Evolutionary conservation across 2,113 vertebrate genomes (phyloP).

Genomic region (Myrmophylax atrothorax): DNA sequence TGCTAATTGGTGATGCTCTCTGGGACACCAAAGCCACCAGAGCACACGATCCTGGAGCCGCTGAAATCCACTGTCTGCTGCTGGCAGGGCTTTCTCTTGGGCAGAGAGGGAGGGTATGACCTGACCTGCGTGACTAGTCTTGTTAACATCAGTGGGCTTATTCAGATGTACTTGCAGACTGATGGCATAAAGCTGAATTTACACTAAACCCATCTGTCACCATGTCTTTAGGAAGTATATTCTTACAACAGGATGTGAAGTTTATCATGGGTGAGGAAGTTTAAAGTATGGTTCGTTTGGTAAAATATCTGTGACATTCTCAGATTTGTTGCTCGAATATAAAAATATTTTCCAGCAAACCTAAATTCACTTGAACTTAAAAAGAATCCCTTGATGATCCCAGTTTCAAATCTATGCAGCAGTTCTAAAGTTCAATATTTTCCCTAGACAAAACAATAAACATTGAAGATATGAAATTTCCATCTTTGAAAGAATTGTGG

Average conservation of each 20-base stretch:
- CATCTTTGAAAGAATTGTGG: slow-evolving; percentile 11
- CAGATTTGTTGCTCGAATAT: not conserved
- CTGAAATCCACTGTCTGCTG: not conserved
- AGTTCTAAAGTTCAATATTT: slow-evolving; percentile 13
- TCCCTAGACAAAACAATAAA: slow-evolving; percentile 49
- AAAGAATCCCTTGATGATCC: not conserved
- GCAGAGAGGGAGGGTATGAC: not conserved
- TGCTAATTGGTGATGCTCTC: not conserved
- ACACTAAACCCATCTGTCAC: not conserved
- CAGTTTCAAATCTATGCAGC: not conserved
- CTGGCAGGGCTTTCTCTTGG: not conserved
- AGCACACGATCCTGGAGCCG: not conserved
- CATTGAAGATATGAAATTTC: slow-evolving; percentile 33
- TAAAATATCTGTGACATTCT: not conserved
- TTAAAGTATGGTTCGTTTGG: not conserved
- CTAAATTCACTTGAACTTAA: not conserved
- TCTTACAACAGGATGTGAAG: not conserved
- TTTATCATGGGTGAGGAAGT: not conserved
- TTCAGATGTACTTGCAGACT: not conserved
- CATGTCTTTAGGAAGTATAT: not conserved
- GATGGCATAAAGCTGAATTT: not conserved
- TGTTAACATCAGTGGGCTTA: not conserved
- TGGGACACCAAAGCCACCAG: not conserved
- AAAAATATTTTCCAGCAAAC: not conserved
- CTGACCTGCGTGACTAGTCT: not conserved